Evolutionary conservation across 2,888 invertebrate species (phyloP), one percentile per base, ranked within the genome.

Genomic region (Vesta saturnalis): DNA sequence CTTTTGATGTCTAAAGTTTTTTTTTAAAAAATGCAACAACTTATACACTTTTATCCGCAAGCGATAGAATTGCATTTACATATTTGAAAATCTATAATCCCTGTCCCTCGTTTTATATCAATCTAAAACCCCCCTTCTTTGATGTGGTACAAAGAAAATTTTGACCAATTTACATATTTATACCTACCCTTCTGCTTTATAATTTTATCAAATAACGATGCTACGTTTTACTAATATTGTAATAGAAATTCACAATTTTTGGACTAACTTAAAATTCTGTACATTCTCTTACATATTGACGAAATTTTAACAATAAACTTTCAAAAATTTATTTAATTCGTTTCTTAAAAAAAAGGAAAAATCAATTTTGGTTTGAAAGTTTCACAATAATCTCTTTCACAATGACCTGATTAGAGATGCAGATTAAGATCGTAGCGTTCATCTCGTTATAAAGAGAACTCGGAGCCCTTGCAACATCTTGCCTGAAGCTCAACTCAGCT

Each of bases 121-220:
- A 77, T 78, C 76, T 74, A 70, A 71, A 68, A 67, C 72, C 70
- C 64, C 72, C 68, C 72, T 69, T 57, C 69, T 69, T 69, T 73
- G 78, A 75, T 72, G 77, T 73, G 74, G 76, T 76, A 78, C 78
- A 77, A 79, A 78, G 78, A 76, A 76, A 79, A 80, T 80, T 80
- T 78, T 74, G 76, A 72, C 73, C 77, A 78, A 78, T 78, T 77
- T 78, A 76, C 78, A 78, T 78, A 78, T 78, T 77, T 75, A 76
- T 76, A 66, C 69, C 64, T 54, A 64, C 66, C 67, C 72, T 67
- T 65, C 67, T 66, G 69, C 69, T 55, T 69, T 21, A 69, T 69
- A 69, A 69, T 69, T 69, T 59, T 35, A 65, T 65, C 43, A 61
- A 65, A 61, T 64, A 64, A 61, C 58, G 65, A 60, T 19, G 54